Base-by-base conservation (phyloP, 2,888 invertebrate species). In the Rhamnusium bicolor region DNA sequence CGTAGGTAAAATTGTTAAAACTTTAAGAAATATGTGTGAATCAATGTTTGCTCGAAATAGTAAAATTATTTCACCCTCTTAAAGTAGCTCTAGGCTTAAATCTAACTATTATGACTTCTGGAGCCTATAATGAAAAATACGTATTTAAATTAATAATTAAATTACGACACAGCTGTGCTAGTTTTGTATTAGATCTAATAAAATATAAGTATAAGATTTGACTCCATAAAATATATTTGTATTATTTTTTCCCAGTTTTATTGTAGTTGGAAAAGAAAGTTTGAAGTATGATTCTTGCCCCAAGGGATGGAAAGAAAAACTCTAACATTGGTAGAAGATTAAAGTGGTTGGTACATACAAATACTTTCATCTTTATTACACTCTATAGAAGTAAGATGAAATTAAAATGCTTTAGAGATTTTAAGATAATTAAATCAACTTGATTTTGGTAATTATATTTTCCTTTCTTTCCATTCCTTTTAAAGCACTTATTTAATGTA, bases 331-430 rank as follows among this genome's bases (percentile, higher is more conserved):
- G 72, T 68, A 40, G 68, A 68, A 77, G 73, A 77, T 77, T 75
- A 67, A 77, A 77, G 77, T 75, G 77, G 75, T 72, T 56, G 66
- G 77, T 75, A 77, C 72, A 77, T 67, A 77, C 72, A 77, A 77
- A 75, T 75, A 75, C 77, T 77, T 51, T 77, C 74, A 75, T 75
- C 75, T 77, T 72, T 75, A 73, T 75, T 73, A 62, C 75, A 62
- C 69, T 70, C 58, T 47, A 29, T 24, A 56, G 53, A 53, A 40
- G 58, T 53, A 60, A 19, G 53, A 53, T 40, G 65, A 65, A 53
- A 69, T 69, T 69, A 65, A 69, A 73, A 73, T 65, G 65, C 69
- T 58, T 68, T 58, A 29, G 66, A 58, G 66, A 71, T 76, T 77
- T 75, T 72, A 69, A 71, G 67, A 73, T 75, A 75, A 77, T 77